A percentile compares a stretch with the other conserved stretches of the same genome.
These are phyloP conservation scores for Bellardia pandia DNA, from an alignment of 2,888 invertebrate species.

Conservation along the genomic window DNA sequence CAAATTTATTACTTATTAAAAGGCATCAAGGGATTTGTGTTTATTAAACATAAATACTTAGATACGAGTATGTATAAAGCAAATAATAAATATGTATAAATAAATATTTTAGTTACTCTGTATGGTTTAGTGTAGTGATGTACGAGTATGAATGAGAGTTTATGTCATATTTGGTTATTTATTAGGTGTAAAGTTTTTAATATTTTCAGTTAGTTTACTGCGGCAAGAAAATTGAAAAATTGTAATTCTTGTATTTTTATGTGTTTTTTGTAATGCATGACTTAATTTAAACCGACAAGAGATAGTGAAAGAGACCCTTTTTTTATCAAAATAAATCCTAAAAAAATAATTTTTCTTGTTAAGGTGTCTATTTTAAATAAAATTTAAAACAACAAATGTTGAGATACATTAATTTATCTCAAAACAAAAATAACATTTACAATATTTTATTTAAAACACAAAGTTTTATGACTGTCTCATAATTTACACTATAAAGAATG, in stretches of 20 bases:
- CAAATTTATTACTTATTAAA: constrained; percentile 64
- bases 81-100: too few relatives aligned
- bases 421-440: background rate
- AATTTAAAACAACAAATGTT: constrained; percentile 8
- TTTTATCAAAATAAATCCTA: constrained; percentile 20
- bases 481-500: background rate
- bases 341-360: constrained; percentile 17
- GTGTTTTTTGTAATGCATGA: constrained; percentile 43
- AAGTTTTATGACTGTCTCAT: constrained; percentile 1
- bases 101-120: too few relatives aligned
- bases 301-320: constrained; percentile 13
- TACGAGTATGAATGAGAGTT: background rate
- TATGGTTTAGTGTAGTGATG: too few relatives aligned
- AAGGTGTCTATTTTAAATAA: constrained; percentile 35
- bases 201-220: background rate
- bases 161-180: constrained; percentile 51
- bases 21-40: constrained; percentile 53
- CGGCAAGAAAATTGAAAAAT: background rate
- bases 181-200: constrained; percentile 64
- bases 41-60: background rate
- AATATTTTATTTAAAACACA: background rate
- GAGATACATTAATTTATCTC: background rate
- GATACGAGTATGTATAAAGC: background rate
- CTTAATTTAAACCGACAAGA: constrained; percentile 38
- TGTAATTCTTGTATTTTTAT: background rate